Evolutionary conservation across 2,113 vertebrate genomes (phyloP).

Genomic region (Phyllostomus hastatus): DNA sequence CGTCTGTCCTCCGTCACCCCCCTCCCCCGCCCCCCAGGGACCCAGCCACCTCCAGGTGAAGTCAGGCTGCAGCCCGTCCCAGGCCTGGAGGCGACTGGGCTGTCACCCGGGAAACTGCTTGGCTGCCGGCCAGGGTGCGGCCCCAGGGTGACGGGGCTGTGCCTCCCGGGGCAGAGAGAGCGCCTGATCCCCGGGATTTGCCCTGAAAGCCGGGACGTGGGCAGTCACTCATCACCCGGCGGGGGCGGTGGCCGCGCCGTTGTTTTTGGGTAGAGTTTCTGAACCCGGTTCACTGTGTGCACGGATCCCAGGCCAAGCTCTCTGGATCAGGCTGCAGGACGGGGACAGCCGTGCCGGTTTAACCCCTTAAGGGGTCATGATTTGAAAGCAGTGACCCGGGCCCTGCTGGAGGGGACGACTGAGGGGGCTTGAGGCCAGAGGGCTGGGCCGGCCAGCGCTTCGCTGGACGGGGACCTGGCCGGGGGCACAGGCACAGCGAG

Average conservation of each 20-base stretch:
- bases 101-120: constrained; percentile 14
- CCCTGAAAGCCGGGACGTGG: constrained; percentile 50
- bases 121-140: constrained; percentile 58
- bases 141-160: constrained; percentile 9
- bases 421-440: no score
- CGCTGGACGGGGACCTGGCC: background rate
- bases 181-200: constrained; percentile 72
- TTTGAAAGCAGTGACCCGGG: background rate
- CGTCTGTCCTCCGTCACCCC: no score
- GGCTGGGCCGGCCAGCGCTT: background rate
- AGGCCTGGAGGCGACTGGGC: background rate
- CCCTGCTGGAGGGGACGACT: background rate
- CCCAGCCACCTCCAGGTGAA: background rate
- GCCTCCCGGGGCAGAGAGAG: constrained; percentile 58
- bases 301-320: constrained; percentile 57
- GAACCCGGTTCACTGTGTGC: background rate
- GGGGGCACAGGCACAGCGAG: background rate
- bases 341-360: constrained; percentile 9
- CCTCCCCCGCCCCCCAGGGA: accelerated
- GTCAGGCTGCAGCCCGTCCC: background rate
- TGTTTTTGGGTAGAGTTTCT: constrained; percentile 69
- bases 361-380: constrained; percentile 38
- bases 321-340: constrained; percentile 16
- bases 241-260: constrained; percentile 15
- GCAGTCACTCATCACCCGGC: constrained; percentile 64